These are phyloP conservation scores for Aleadryas rufinucha DNA, from an alignment of 2,113 vertebrate genomes.

Conservation along the genomic window DNA sequence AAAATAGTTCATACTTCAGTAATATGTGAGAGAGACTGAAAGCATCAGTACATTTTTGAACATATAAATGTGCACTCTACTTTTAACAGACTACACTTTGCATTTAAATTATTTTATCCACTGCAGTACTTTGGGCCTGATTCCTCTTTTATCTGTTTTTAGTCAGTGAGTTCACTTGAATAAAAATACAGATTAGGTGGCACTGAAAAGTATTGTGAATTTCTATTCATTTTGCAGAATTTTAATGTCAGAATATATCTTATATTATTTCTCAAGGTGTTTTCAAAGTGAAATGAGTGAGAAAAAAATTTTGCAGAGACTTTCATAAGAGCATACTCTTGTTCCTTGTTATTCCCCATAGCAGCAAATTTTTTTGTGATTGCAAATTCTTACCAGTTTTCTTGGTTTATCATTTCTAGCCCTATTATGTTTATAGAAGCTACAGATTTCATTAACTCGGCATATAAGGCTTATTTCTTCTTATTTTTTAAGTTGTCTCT, in stretches of 20 bases:
- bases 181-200: neutral
- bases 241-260: neutral
- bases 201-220: neutral
- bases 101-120: constrained; percentile 2
- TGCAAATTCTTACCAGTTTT: neutral
- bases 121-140: neutral
- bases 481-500: constrained; percentile 1
- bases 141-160: neutral
- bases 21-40: neutral
- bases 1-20: neutral
- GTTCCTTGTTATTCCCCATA: neutral
- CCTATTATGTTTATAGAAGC: neutral
- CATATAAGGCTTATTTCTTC: neutral
- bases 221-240: constrained; percentile 3
- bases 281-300: neutral
- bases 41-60: neutral
- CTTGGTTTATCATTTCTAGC: neutral
- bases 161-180: neutral
- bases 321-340: neutral
- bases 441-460: neutral
- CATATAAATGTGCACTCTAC: neutral
- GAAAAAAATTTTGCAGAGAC: neutral
- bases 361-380: neutral
- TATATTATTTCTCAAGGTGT: neutral
- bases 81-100: neutral